These are phyloP conservation scores for Solea senegalensis DNA, from an alignment of 2,113 vertebrate genomes.

Conservation along the genomic window DNA sequence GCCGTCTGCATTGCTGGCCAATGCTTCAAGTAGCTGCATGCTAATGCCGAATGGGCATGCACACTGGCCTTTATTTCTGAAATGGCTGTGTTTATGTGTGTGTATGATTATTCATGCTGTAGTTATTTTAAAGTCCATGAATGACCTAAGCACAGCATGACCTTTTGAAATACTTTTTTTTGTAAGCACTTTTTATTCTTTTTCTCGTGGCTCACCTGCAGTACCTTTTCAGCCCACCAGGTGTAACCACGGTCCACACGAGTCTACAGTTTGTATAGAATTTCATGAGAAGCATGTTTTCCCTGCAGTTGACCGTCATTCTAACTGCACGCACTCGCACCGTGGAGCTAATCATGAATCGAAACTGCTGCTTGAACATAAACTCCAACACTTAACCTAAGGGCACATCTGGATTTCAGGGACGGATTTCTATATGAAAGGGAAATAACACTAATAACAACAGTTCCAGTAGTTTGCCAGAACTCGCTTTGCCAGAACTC, in stretches of 20 bases:
- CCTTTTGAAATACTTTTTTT: too few relatives aligned
- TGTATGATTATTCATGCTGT: too few relatives aligned
- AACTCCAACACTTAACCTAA: not conserved
- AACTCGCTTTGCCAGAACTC: conserved; percentile 21
- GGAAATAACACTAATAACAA: not conserved
- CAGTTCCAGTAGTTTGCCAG: conserved; percentile 1
- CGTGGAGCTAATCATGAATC: not conserved
- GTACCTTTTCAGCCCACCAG: too few relatives aligned
- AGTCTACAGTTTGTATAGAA: not conserved
- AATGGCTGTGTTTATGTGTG: too few relatives aligned
- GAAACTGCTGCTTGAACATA: too few relatives aligned
- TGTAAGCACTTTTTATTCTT: not conserved
- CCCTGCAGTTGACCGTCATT: not conserved
- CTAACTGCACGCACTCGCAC: not conserved
- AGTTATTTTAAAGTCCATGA: too few relatives aligned
- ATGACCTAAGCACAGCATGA: too few relatives aligned
- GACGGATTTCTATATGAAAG: not conserved
- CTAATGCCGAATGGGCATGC: not conserved
- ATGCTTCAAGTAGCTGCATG: not conserved
- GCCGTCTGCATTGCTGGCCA: not conserved
- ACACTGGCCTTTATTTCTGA: too few relatives aligned
- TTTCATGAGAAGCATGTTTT: not conserved
- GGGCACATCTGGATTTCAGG: not conserved
- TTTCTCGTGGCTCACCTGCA: not conserved
- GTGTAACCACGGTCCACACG: too few relatives aligned